Conservation (phyloP, 2,797 vertebrate genomes). For the Intellagama lesueurii region DNA sequence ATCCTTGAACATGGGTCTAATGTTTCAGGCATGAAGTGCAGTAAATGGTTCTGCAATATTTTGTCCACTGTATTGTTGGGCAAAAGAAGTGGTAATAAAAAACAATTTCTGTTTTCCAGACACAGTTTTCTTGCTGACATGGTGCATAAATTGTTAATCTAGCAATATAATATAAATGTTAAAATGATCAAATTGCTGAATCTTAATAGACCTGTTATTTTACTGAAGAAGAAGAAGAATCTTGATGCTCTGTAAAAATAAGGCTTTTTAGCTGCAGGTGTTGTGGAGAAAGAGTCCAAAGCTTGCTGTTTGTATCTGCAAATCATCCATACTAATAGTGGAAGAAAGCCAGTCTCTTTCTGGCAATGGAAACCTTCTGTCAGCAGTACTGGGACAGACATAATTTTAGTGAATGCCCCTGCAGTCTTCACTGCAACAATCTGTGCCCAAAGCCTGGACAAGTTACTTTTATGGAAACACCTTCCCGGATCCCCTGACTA, state of each 20-base stretch:
- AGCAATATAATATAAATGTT: not conserved
- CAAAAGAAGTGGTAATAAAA: not conserved
- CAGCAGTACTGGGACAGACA: not conserved
- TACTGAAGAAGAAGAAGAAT: not conserved
- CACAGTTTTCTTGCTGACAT: not conserved
- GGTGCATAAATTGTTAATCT: not conserved
- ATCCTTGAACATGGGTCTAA: not conserved
- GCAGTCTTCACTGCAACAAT: not conserved
- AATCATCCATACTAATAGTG: not conserved
- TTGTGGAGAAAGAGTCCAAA: not conserved
- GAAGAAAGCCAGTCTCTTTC: not conserved
- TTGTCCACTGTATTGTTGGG: constrained; percentile 1
- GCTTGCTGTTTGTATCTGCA: not conserved
- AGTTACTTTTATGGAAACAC: too few species aligned
- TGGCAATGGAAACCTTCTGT: not conserved
- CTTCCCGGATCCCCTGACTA: too few species aligned
- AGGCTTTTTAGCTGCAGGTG: not conserved
- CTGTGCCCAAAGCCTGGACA: not conserved
- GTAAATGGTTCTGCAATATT: constrained; percentile 14
- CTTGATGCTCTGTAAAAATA: not conserved
- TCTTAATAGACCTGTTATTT: not conserved
- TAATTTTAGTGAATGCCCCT: not conserved
- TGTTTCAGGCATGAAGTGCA: constrained; percentile 5
- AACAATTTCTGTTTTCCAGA: not conserved
- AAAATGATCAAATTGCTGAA: not conserved